These are phyloP conservation scores for Corythornis leucogaster DNA, from an alignment of 2,797 vertebrate species.

Conservation along the genomic window DNA sequence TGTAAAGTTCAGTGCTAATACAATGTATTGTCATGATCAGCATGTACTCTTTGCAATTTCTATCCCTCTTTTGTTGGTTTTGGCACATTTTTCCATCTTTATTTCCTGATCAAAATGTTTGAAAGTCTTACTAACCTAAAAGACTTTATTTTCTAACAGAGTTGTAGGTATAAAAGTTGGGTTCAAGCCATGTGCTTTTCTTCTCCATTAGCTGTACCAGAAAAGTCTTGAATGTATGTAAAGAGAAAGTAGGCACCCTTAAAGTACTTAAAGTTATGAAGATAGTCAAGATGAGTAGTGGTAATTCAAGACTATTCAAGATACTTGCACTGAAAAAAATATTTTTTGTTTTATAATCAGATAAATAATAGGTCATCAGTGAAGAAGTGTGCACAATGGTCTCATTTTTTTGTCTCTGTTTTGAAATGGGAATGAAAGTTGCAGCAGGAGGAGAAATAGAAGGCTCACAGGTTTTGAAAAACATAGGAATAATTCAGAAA, in stretches of 20 bases:
- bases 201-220: not conserved
- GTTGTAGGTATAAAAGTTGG: not conserved
- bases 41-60: not conserved
- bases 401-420: not conserved
- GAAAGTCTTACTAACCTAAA: not conserved
- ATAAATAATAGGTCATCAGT: not conserved
- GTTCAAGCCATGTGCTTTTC: not conserved
- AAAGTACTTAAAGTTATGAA: not conserved
- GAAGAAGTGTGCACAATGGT: not conserved
- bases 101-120: not conserved
- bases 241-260: not conserved
- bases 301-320: constrained; percentile 9
- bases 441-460: not conserved
- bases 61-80: not conserved
- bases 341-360: not conserved
- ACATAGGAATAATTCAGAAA: constrained; percentile 12
- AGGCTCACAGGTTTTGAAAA: not conserved
- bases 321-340: not conserved
- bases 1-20: not conserved
- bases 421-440: not conserved
- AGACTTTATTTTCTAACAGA: not conserved
- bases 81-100: not conserved
- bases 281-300: not conserved
- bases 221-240: not conserved
- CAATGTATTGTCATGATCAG: not conserved